Conservation (phyloP, 2,888 invertebrate genomes). For the Drosophila demipolita region DNA sequence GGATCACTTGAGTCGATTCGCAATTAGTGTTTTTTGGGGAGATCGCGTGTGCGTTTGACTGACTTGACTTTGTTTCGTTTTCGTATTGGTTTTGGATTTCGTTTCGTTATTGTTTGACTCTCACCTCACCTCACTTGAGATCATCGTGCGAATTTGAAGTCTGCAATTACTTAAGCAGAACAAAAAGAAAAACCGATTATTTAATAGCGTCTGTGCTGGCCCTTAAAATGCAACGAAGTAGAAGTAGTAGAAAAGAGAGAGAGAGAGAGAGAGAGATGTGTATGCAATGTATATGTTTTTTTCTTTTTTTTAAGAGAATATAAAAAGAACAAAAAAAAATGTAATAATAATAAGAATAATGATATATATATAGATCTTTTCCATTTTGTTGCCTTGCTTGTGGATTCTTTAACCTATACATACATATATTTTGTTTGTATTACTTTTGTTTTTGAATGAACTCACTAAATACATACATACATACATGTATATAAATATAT, state of each 20-base stretch:
- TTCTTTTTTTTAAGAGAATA: slow-evolving; percentile 38
- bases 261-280: slow-evolving; percentile 65
- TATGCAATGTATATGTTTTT: slow-evolving; percentile 59
- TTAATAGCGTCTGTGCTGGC: slow-evolving; percentile 83
- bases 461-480: slow-evolving; percentile 48
- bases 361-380: slow-evolving; percentile 44
- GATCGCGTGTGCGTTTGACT: slow-evolving; percentile 54
- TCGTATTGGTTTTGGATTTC: slow-evolving; percentile 33
- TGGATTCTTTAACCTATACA: slow-evolving; percentile 48
- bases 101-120: slow-evolving; percentile 74
- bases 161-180: slow-evolving; percentile 85
- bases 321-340: slow-evolving; percentile 29
- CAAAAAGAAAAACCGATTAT: slow-evolving; percentile 85
- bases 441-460: slow-evolving; percentile 39
- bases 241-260: slow-evolving; percentile 58
- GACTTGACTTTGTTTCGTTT: slow-evolving; percentile 51
- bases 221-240: slow-evolving; percentile 75
- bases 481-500: slow-evolving; percentile 48
- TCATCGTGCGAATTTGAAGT: slow-evolving; percentile 83
- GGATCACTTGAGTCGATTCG: slow-evolving; percentile 48
- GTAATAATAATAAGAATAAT: slow-evolving; percentile 23
- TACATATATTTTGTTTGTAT: slow-evolving; percentile 33
- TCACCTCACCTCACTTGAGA: slow-evolving; percentile 83
- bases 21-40: slow-evolving; percentile 39
- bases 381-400: slow-evolving; percentile 51